phyloP scores from a whole-genome alignment of 2,888 invertebrate genomes.

The Hydriomena furcata region DNA sequence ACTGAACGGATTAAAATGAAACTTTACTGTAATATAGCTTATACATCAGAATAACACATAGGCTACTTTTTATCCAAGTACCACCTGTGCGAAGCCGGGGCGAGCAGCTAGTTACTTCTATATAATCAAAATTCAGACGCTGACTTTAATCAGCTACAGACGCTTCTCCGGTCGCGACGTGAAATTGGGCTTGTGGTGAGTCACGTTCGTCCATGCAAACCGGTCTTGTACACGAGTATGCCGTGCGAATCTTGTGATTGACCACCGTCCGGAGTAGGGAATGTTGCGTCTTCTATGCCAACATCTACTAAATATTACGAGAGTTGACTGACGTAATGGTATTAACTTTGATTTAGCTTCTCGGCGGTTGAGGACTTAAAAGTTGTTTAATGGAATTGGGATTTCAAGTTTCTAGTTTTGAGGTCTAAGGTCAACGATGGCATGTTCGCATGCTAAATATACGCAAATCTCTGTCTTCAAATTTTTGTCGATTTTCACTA shows the following conservation, averaged over 20 bases:
- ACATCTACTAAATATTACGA: slow-evolving; percentile 7
- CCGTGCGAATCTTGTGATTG: slow-evolving; percentile 29
- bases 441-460: no score
- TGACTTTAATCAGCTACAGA: slow-evolving; percentile 6
- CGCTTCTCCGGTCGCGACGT: slow-evolving; percentile 36
- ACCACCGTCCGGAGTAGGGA: slow-evolving; percentile 4
- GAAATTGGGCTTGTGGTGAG: slow-evolving; percentile 48
- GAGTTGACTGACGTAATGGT: slow-evolving; percentile 4
- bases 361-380: neutral
- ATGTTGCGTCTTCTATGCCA: neutral
- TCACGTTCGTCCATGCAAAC: slow-evolving; percentile 46
- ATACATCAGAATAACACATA: no score
- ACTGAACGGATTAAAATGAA: no score
- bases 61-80: no score
- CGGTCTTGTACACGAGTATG: slow-evolving; percentile 19
- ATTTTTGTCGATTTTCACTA: no score
- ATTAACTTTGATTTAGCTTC: neutral
- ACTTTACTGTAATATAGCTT: no score
- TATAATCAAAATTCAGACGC: no score
- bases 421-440: no score
- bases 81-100: no score
- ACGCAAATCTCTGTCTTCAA: no score
- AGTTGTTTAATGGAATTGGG: neutral
- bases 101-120: no score
- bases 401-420: no score